A percentile compares a stretch with the other conserved stretches of the same genome.
phyloP scores from a whole-genome alignment of 2,888 invertebrate genomes.

The Stenichneumon culpator region DNA sequence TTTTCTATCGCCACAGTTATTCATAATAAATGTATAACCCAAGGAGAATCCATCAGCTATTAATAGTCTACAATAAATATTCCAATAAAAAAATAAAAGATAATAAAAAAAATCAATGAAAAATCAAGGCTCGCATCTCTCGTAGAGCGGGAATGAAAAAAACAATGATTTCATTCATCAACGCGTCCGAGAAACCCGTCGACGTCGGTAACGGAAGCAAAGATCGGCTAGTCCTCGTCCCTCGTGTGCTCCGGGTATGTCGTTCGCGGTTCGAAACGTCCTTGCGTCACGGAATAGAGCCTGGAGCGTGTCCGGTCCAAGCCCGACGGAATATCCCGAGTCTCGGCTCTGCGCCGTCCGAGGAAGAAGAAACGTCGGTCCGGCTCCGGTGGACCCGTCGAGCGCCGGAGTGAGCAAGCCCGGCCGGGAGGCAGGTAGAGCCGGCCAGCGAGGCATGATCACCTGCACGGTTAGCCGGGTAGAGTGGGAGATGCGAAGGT shows the following conservation, averaged over 20 bases:
- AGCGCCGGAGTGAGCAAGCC: background rate
- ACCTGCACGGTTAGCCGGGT: slow-evolving; percentile 61
- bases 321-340: background rate
- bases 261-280: slow-evolving; percentile 60
- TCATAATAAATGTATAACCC: background rate
- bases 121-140: too few relatives aligned
- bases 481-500: slow-evolving; percentile 83
- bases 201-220: slow-evolving; percentile 23
- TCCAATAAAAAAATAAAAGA: background rate
- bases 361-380: slow-evolving; percentile 20
- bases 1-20: background rate
- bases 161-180: slow-evolving; percentile 5
- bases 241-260: slow-evolving; percentile 29
- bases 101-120: too few relatives aligned
- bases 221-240: slow-evolving; percentile 37
- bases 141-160: background rate
- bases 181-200: background rate
- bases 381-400: slow-evolving; percentile 33
- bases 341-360: background rate
- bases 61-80: background rate
- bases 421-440: slow-evolving; percentile 62
- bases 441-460: slow-evolving; percentile 61
- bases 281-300: slow-evolving; percentile 63
- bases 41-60: background rate
- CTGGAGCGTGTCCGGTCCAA: slow-evolving; percentile 55